Evolutionary conservation across 2,888 invertebrate genomes (phyloP), one percentile per base, ranked within the genome.

Genomic region (Chesias legatella): DNA sequence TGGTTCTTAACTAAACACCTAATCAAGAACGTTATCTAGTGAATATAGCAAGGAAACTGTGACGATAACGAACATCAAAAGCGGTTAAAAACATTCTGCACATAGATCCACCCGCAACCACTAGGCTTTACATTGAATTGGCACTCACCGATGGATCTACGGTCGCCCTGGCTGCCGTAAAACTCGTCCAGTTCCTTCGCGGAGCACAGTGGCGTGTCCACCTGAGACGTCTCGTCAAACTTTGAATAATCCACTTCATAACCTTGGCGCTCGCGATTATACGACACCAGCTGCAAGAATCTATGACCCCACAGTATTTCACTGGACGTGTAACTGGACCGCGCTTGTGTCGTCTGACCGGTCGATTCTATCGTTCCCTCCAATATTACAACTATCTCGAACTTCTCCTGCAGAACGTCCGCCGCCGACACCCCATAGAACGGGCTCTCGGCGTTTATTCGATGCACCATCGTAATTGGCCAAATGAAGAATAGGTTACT

Each of bases 391-490:
- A 96, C 93, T 66, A 96, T 89, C 81, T 96, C 92, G 72, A 96
- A 96, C 56, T 93, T 91, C 61, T 96, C 93, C 56, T 92, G 91
- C 26, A 94, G 88, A 65, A 97, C 91, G 67, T 96, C 95, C 26
- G 94, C 93, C 0, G 95, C 95, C 0, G 94, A 93, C 66, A 97
- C 91, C 42, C 93, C 91, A 79, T 94, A 97, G 59, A 98, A 93
- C 0, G 98, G 98, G 66, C 95, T 95, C 21, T 90, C 85, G 0
- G 90, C 92, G 71, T 96, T 94, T 67, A 98, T 97, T 64, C 90
- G 90, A 72, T 98, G 98, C 23, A 95, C 94, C 64, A 97, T 93
- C 1, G 95, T 95, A 71, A 95, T 94, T 0, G 98, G 97, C 97
- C 97, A 98, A 56, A 97, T 95, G 71, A 98, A 94, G 84, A 98